Evolutionary conservation across 1,140 invertebrate genomes (phyloP), one percentile per base, ranked within the genome.

Genomic region (Drusus annulatus): DNA sequence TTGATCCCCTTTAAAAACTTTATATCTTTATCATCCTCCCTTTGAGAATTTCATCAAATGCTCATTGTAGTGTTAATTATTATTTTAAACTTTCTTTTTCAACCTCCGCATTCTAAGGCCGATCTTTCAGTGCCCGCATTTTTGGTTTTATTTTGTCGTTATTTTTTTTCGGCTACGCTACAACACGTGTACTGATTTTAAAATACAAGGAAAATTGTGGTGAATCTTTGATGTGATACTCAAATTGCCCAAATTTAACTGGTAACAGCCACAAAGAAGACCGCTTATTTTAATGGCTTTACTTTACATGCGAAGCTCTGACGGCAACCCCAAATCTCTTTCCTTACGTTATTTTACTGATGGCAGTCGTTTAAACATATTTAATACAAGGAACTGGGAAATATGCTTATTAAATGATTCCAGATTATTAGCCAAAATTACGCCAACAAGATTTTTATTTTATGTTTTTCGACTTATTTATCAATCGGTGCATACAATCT

Each of bases 1-100:
- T 79, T 82, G 73, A 82, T 79, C 74, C 51, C 77, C 23, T 60
- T 73, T 79, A 51, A 76, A 69, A 82, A 81, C 63, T 68, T 71
- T 81, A 77, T 78, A 74, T 76, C 78, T 45, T 78, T 63, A 78
- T 73, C 76, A 75, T 68, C 62, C 69, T 62, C 75, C 31, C 63
- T 73, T 73, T 25, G 51, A 16, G 28, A 56, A 52, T 73, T 23
- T 52, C 50, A 56, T 54, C 51, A 25, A 73, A 56, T 73, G 45
- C 19, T 73, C 51, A 73, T 21, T 73, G 21, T 73, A 25, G 52
- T 54, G 69, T 52, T 56, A 28, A 73, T 73, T 15, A 54, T 52
- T 54, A 21, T 25, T 54, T 54, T 69, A 31, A 69, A 50, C 28
- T 50, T 69, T 69, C 28, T 50, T 69, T 69, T 13, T 45, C 10